These are phyloP conservation scores for Drosophila cognata DNA, from an alignment of 2,888 invertebrate species.

Conservation along the genomic window DNA sequence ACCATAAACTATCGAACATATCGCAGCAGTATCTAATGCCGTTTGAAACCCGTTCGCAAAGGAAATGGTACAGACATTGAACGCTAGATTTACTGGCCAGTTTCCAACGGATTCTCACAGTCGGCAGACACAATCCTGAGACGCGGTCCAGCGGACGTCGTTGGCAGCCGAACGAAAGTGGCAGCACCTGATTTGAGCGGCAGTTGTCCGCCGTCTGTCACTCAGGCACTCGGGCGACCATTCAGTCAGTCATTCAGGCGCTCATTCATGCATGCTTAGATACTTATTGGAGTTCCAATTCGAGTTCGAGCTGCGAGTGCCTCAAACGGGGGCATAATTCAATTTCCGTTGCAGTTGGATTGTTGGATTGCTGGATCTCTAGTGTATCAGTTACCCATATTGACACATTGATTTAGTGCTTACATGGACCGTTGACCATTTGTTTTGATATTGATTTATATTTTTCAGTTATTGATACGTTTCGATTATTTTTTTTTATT, in stretches of 20 bases:
- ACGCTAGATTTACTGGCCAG: conserved; percentile 52
- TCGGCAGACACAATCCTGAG: conserved; percentile 47
- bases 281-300: conserved; percentile 51
- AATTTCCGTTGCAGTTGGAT: conserved; percentile 67
- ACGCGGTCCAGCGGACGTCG: conserved; percentile 45
- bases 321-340: conserved; percentile 69
- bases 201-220: conserved; percentile 75
- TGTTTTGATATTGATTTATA: conserved; percentile 78
- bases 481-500: conserved; percentile 18
- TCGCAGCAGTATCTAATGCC: conserved; percentile 72
- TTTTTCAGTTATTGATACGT: conserved; percentile 73
- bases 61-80: conserved; percentile 72
- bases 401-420: conserved; percentile 80
- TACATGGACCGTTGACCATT: conserved; percentile 75
- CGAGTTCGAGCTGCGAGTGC: conserved; percentile 23
- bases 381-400: conserved; percentile 77
- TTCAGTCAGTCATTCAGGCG: conserved; percentile 54
- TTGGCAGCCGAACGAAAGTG: conserved; percentile 61
- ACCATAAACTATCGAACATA: conserved; percentile 73
- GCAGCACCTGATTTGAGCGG: conserved; percentile 72
- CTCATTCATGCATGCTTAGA: conserved; percentile 75
- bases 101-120: conserved; percentile 67
- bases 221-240: conserved; percentile 57
- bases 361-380: conserved; percentile 40
- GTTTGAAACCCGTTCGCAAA: conserved; percentile 71